Evolutionary conservation across 2,888 invertebrate genomes (phyloP).

Genomic region (Acronicta leporina): DNA sequence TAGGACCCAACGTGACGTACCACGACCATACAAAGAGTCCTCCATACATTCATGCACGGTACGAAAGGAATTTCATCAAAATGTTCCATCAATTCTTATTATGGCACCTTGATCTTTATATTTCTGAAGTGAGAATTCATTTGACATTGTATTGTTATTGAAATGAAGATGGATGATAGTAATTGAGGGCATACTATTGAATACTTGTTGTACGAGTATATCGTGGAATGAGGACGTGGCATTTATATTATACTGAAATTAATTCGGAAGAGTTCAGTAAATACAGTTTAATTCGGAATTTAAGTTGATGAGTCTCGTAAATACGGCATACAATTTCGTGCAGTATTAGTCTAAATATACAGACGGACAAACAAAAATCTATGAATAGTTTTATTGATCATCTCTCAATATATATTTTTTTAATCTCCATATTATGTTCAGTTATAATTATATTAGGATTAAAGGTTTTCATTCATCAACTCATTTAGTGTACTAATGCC

Average conservation of each 20-base stretch:
- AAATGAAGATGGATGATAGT: slow-evolving; percentile 30
- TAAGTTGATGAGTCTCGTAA: too few species aligned
- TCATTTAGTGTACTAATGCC: too few species aligned
- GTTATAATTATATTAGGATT: too few species aligned
- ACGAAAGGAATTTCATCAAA: slow-evolving; percentile 47
- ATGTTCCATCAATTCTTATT: slow-evolving; percentile 29
- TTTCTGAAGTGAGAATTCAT: slow-evolving; percentile 30
- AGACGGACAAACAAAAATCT: too few species aligned
- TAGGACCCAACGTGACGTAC: slow-evolving; percentile 16
- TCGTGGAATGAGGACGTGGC: neutral
- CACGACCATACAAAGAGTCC: slow-evolving; percentile 34
- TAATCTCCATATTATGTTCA: too few species aligned
- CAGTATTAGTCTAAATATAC: too few species aligned
- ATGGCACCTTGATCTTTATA: slow-evolving; percentile 25
- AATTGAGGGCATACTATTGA: slow-evolving; percentile 9
- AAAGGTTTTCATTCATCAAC: too few species aligned
- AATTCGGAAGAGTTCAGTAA: neutral
- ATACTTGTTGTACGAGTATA: slow-evolving; percentile 3
- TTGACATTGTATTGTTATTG: slow-evolving; percentile 14
- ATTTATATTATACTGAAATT: neutral
- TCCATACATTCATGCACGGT: slow-evolving; percentile 35
- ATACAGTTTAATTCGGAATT: too few species aligned
- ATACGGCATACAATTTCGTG: too few species aligned
- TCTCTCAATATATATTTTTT: too few species aligned
- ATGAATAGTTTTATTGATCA: too few species aligned